phyloP scores from a whole-genome alignment of 2,113 vertebrate species.

The Toxostoma redivivum region DNA sequence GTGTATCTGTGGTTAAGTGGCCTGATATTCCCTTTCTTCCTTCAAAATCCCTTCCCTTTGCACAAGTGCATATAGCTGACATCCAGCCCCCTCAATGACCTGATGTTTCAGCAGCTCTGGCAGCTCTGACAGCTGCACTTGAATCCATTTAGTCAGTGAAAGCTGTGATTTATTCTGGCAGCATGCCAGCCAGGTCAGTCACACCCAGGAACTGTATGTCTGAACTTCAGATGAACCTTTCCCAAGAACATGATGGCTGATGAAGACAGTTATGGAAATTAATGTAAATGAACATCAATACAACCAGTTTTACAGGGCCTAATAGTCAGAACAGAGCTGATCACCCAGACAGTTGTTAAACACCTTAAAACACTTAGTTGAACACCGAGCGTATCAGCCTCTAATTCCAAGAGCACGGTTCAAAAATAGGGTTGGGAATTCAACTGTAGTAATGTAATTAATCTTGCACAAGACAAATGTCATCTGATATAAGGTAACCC shows the following conservation, averaged over 20 bases:
- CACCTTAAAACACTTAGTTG: background rate
- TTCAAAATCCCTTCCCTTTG: background rate
- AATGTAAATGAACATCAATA: background rate
- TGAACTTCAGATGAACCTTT: constrained; percentile 1
- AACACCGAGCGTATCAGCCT: background rate
- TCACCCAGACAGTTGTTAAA: background rate
- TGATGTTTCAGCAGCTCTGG: background rate
- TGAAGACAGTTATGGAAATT: background rate
- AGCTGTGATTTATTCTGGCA: background rate
- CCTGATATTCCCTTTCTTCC: background rate
- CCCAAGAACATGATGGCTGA: background rate
- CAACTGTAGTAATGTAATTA: background rate
- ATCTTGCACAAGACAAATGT: background rate
- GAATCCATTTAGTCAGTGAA: background rate
- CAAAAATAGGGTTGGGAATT: background rate
- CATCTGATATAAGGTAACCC: background rate
- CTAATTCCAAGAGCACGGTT: background rate
- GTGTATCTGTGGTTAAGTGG: background rate
- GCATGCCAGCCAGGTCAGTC: background rate
- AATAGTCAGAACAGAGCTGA: background rate
- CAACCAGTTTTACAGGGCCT: background rate
- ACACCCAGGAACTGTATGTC: background rate
- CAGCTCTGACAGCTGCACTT: background rate
- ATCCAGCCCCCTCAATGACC: background rate
- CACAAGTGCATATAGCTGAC: background rate